Conservation (phyloP, 2,888 invertebrate species). For the Pristionchus entomophagus region DNA sequence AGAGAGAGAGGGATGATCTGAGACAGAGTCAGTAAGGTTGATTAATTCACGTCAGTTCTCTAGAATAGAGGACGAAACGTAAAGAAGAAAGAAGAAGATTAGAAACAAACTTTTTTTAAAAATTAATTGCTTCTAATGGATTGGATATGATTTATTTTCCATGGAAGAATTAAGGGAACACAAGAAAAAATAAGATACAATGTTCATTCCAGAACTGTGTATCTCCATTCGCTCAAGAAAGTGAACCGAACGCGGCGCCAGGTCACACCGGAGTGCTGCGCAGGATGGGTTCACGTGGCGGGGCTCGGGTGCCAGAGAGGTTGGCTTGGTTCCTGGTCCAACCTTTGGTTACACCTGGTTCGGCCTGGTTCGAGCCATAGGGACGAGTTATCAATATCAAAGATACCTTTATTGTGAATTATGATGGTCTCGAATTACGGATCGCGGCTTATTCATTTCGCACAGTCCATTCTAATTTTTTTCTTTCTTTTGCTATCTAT, state of each 20-base stretch:
- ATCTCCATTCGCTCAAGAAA: conserved; percentile 78
- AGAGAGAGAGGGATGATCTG: background rate
- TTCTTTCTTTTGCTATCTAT: too few relatives aligned
- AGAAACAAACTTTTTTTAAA: background rate
- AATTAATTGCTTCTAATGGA: too few relatives aligned
- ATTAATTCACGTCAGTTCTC: background rate
- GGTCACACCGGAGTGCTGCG: conserved; percentile 78
- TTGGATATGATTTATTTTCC: too few relatives aligned
- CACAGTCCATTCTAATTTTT: too few relatives aligned
- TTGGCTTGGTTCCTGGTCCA: conserved; percentile 66
- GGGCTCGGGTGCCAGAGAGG: conserved; percentile 77
- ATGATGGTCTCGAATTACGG: background rate
- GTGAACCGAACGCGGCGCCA: conserved; percentile 77
- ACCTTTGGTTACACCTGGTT: too few relatives aligned
- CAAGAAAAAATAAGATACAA: background rate
- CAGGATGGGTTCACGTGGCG: conserved; percentile 78
- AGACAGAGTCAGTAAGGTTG: background rate
- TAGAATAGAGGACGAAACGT: background rate
- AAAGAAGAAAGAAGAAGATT: too few relatives aligned
- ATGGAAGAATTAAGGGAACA: background rate
- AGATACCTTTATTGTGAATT: too few relatives aligned
- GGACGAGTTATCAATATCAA: too few relatives aligned
- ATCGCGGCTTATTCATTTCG: too few relatives aligned
- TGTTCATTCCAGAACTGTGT: conserved; percentile 77
- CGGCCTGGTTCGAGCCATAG: too few relatives aligned